Base-by-base conservation (phyloP, 2,797 vertebrate species). In the Euphonia xanthogaster region DNA sequence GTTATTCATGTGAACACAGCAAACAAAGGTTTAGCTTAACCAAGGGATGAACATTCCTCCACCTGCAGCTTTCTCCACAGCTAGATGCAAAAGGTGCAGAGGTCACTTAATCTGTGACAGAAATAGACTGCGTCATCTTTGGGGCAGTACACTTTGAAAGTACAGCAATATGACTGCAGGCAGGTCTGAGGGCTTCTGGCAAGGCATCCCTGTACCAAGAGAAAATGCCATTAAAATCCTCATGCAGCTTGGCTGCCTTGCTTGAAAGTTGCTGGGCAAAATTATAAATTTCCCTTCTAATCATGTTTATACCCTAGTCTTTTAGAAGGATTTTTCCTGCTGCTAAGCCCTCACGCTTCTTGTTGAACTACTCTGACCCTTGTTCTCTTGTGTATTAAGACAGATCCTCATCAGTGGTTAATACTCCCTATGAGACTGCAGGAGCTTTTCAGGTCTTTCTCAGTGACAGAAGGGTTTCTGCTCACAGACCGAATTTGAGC, bases 1-100 rank as follows among this genome's bases (percentile, higher is more conserved):
- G 98, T 99, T 98, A 99, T 99, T 99, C 97, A 99, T 98, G 93
- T 51, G 95, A 98, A 97, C 96, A 96, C 67, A 93, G 71, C 96
- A 97, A 96, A 97, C 91, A 97, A 97, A 97, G 90, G 95, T 97
- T 96, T 94, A 94, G 94, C 93, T 96, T 97, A 96, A 93, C 86
- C 5, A 54, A 96, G 67, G 90, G 93, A 96, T 82, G 86, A 97
- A 85, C 94, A 91, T 96, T 95, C 84, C 96, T 96, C 88, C 93
- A 94, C 94, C 37, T 66, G 92, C 86, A 88, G 88, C 93, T 94
- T 94, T 93, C 86, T 97, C 90, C 87, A 93, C 83, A 50, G 72
- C 47, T 74, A 88, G 94, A 94, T 16, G 45, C 84, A 54, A 58
- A 92, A 93, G 76, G 57, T 77, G 60, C 79, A 75, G 76, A 93